Percentiles rank a stretch among this genome's conserved stretches.
These are phyloP conservation scores for Lycocerus yunnanus DNA, from an alignment of 2,888 invertebrate species.

Conservation along the genomic window DNA sequence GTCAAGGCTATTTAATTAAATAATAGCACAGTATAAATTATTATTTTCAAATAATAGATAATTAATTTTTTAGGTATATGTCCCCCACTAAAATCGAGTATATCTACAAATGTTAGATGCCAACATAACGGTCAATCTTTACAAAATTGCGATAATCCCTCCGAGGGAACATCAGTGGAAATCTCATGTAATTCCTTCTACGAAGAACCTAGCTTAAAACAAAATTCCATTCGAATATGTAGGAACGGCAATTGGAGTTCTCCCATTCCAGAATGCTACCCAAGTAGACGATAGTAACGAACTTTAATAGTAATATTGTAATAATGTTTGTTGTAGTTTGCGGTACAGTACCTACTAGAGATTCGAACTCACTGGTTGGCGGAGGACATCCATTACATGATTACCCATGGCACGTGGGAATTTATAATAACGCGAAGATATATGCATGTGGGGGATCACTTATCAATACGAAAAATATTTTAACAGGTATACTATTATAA, in stretches of 20 bases:
- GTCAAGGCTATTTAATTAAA: too few species aligned
- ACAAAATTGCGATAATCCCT: too few species aligned
- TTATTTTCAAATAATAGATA: too few species aligned
- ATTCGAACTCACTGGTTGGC: neutral
- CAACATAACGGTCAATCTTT: too few species aligned
- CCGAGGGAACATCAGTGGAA: too few species aligned
- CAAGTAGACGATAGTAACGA: too few species aligned
- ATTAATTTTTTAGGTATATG: too few species aligned
- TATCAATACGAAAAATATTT: neutral
- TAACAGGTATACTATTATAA: neutral
- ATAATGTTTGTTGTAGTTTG: neutral
- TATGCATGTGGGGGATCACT: neutral
- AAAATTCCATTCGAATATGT: neutral
- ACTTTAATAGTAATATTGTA: too few species aligned
- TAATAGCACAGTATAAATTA: too few species aligned
- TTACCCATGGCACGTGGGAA: neutral
- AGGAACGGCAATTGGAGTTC: neutral
- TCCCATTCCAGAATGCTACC: neutral
- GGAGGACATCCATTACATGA: neutral
- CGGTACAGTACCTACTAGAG: neutral
- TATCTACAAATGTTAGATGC: too few species aligned
- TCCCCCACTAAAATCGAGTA: too few species aligned
- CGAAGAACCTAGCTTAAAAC: neutral
- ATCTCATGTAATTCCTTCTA: too few species aligned
- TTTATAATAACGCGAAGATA: neutral